A percentile compares a stretch with the other conserved stretches of the same genome.
Conservation (phyloP, 2,797 vertebrate species). For the Buceros bicornis region DNA sequence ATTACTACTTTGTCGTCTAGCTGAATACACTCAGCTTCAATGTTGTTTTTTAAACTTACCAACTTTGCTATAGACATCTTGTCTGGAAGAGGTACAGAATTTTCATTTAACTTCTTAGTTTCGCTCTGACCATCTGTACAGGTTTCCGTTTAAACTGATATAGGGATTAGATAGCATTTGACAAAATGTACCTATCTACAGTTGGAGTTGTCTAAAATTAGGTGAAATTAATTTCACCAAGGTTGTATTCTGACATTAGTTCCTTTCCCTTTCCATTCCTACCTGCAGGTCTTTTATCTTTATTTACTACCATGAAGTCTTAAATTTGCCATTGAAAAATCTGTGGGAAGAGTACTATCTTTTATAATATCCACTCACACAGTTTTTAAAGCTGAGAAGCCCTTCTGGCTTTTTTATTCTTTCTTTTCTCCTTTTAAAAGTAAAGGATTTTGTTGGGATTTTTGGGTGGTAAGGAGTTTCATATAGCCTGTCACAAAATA, state of each 20-base stretch:
- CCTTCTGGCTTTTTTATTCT: no score
- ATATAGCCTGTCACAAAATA: not conserved
- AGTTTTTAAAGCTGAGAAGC: not conserved
- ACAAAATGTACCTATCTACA: not conserved
- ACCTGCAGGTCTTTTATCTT: not conserved
- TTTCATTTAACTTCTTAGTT: not conserved
- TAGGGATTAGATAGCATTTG: not conserved
- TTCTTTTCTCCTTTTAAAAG: not conserved
- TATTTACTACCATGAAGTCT: not conserved
- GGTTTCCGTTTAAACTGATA: not conserved
- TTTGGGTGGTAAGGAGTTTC: not conserved
- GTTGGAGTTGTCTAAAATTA: not conserved
- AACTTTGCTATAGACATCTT: not conserved
- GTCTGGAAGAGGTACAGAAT: not conserved
- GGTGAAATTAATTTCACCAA: not conserved
- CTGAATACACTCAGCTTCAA: not conserved
- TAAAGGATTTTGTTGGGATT: not conserved
- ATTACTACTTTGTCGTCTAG: not conserved
- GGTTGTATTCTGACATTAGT: not conserved
- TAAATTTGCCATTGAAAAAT: not conserved
- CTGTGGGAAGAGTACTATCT: not conserved
- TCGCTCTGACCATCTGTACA: not conserved
- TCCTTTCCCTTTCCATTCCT: not conserved
- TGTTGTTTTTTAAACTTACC: not conserved
- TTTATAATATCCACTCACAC: not conserved